Percentiles rank a stretch among this genome's conserved stretches.
phyloP scores from a whole-genome alignment of 2,113 vertebrate species.

The Ammospiza nelsoni region DNA sequence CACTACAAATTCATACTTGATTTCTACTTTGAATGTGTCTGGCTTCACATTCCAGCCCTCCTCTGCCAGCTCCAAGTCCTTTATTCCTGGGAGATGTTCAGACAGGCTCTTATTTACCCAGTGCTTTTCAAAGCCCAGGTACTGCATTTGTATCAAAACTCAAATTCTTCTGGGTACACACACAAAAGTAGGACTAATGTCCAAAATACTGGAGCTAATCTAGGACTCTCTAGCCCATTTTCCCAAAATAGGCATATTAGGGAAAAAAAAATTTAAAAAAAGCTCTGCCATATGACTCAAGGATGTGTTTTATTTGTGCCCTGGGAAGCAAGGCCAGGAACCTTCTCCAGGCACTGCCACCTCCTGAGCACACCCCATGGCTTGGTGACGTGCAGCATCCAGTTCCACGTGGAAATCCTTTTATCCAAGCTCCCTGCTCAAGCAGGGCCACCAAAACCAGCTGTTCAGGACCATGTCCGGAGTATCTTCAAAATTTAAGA shows the following conservation, averaged over 20 bases:
- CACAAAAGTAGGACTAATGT: conserved; percentile 56
- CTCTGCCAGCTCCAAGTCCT: background rate
- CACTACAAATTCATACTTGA: background rate
- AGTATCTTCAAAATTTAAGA: background rate
- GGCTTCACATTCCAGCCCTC: background rate
- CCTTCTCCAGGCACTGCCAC: background rate
- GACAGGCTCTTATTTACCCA: conserved; percentile 9
- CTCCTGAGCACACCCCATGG: background rate
- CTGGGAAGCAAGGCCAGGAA: conserved; percentile 47
- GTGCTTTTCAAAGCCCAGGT: background rate
- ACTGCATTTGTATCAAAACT: background rate
- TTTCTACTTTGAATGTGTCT: background rate
- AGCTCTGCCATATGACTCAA: conserved; percentile 11
- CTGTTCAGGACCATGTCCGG: background rate
- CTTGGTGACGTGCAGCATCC: background rate
- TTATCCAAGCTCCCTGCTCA: background rate
- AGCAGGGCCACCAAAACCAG: background rate
- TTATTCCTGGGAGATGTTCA: background rate
- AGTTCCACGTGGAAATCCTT: background rate
- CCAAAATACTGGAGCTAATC: conserved; percentile 63
- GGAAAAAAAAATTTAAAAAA: background rate
- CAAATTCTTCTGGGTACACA: background rate
- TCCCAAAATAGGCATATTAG: conserved; percentile 54
- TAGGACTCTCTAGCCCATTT: conserved; percentile 67
- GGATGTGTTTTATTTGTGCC: conserved; percentile 26